A percentile compares a stretch with the other conserved stretches of the same genome.
Evolutionary conservation across 2,113 vertebrate genomes (phyloP).

Genomic region (Mobula hypostoma): DNA sequence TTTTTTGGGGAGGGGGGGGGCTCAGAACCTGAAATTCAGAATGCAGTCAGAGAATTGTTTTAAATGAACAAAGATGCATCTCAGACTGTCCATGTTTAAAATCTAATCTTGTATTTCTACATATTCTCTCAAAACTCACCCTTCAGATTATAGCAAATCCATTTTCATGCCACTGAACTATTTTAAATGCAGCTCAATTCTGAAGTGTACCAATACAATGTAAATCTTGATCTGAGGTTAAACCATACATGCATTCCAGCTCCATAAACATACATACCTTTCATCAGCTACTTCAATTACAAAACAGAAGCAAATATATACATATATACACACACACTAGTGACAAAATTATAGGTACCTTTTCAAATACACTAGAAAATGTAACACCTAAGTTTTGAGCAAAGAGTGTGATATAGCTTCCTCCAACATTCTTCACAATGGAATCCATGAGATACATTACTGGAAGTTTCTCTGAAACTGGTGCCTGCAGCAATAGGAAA

Average conservation of each 20-base stretch:
- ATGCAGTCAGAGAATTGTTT: no score
- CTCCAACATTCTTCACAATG: conserved; percentile 99
- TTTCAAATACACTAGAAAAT: conserved; percentile 99
- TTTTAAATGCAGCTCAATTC: neutral
- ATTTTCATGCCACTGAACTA: neutral
- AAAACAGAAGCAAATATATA: conserved; percentile 2
- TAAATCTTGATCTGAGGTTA: neutral
- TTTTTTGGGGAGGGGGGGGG: no score
- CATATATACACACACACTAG: neutral
- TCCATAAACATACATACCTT: neutral
- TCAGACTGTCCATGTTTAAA: neutral
- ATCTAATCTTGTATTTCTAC: neutral
- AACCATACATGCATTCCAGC: neutral
- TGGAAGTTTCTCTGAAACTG: conserved; percentile 90
- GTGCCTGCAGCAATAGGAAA: conserved; percentile 93
- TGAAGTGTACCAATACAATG: neutral
- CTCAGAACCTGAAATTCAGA: neutral
- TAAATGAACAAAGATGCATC: neutral
- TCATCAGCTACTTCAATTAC: neutral
- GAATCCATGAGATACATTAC: conserved; percentile 99
- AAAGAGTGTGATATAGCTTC: conserved; percentile 97
- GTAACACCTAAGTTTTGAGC: conserved; percentile 99
- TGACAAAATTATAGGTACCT: conserved; percentile 75
- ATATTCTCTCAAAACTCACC: neutral
- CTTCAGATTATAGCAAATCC: neutral